Base-by-base conservation (phyloP, 2,888 invertebrate species). In the Labia minor region DNA sequence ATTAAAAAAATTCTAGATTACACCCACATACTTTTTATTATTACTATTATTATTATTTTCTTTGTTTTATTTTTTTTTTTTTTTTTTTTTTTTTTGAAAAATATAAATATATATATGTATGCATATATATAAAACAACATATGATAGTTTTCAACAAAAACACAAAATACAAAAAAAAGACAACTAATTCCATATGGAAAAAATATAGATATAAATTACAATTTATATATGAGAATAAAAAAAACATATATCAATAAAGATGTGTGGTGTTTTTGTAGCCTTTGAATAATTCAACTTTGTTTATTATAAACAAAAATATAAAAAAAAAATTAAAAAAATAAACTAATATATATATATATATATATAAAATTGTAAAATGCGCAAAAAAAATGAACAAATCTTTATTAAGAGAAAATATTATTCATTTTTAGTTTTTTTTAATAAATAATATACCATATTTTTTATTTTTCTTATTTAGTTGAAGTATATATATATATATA, bases 241-340 rank as follows among this genome's bases (percentile, higher is more conserved):
- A 14, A 49, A 49, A 49, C 3, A n/a, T 8, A 49, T 8, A 49
- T 8, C 49, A 8, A 49, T 49, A 8, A 49, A 49, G 49, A 14
- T 8, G 49, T 49, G 49, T 49, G 49, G 49, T 49, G 49, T 49
- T 49, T 49, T 49, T 49, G 49, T 49, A 49, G 49, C n/a, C 49
- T 49, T 49, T 49, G 49, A 49, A 49, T 8, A 49, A 49, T 49
- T 49, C 49, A 49, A 49, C 49, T 49, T 49, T 49, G 49, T 49
- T 49, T 49, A 14, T 14, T 14, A 4, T 49, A 49, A 49, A 49
- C 26, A 3, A 26, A 3, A 26, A 8, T 6, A 26, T 8, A 49
- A 49, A 49, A 49, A 49, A 49, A 49, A 49, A 49, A 49, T 49
- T 4, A 8, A 49, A 49, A 49, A 49, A 49, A n/a, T n/a, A n/a